phyloP scores from a whole-genome alignment of 1,140 invertebrate species.

The Augochlora pura region DNA sequence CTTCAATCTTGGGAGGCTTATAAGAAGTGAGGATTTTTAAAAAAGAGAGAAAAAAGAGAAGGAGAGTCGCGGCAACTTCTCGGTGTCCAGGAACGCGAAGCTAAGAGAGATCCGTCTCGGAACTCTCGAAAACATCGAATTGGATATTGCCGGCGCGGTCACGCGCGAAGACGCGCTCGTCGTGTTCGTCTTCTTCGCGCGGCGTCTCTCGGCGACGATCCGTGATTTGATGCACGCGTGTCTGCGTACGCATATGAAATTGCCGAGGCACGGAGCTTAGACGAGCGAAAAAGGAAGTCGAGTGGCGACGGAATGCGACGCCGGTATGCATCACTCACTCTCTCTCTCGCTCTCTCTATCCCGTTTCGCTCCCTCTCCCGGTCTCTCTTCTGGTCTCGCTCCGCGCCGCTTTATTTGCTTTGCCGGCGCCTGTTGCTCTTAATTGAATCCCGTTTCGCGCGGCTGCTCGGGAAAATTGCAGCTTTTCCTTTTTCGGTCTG shows the following conservation, averaged over 20 bases:
- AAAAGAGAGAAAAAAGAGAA: too few species aligned
- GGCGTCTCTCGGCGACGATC: background rate
- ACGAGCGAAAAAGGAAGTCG: constrained; percentile 26
- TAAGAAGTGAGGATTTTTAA: too few species aligned
- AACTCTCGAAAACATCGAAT: background rate
- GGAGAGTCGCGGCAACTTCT: too few species aligned
- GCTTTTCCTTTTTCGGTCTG: constrained; percentile 1
- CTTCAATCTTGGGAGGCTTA: too few species aligned
- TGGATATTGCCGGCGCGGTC: background rate
- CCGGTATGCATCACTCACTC: background rate
- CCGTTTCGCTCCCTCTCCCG: too few species aligned
- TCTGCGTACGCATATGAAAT: constrained; percentile 18
- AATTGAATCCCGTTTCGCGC: constrained; percentile 10
- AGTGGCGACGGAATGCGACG: constrained; percentile 24
- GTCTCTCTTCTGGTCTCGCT: background rate
- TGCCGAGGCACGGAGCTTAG: constrained; percentile 14
- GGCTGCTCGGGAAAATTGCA: background rate
- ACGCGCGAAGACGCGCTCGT: constrained; percentile 6
- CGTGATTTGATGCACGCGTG: background rate
- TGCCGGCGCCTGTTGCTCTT: background rate
- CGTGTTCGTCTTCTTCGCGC: background rate
- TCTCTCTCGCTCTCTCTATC: background rate
- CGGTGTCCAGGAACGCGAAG: too few species aligned
- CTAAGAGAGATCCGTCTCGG: too few species aligned
- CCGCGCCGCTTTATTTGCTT: background rate